Percentiles rank a stretch among this genome's conserved stretches.
These are phyloP conservation scores for Tetraneura akinire DNA, from an alignment of 1,140 invertebrate species.

Conservation along the genomic window DNA sequence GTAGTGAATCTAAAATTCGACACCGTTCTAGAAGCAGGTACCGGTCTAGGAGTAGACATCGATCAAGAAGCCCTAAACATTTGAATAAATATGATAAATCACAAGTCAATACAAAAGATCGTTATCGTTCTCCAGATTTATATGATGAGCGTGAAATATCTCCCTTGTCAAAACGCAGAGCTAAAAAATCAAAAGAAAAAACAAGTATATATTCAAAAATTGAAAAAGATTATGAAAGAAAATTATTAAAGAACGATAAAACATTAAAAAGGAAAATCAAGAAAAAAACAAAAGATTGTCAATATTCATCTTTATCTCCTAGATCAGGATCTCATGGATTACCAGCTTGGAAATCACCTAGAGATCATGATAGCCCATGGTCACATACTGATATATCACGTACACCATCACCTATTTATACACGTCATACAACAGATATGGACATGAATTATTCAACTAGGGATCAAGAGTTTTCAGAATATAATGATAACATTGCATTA, in stretches of 20 bases:
- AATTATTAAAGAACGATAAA: constrained; percentile 33
- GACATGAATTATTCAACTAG: constrained; percentile 30
- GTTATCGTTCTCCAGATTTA: constrained; percentile 39
- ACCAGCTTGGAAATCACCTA: not conserved
- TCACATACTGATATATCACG: constrained; percentile 46
- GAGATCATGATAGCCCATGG: constrained; percentile 16
- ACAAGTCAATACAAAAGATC: constrained; percentile 18
- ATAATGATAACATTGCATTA: constrained; percentile 44
- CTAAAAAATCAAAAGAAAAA: constrained; percentile 46
- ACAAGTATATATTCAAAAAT: constrained; percentile 44
- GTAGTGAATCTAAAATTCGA: constrained; percentile 41
- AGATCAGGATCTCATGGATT: constrained; percentile 21
- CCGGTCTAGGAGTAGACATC: constrained; percentile 53
- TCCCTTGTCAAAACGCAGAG: constrained; percentile 31
- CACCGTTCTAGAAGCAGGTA: constrained; percentile 52
- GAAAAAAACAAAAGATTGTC: constrained; percentile 45
- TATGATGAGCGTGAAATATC: constrained; percentile 38
- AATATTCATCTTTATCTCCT: constrained; percentile 16
- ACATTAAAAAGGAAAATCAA: not conserved
- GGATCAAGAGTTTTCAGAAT: constrained; percentile 41
- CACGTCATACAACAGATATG: not conserved
- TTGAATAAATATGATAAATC: constrained; percentile 51
- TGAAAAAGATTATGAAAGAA: constrained; percentile 37
- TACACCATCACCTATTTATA: constrained; percentile 25
- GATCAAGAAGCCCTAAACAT: constrained; percentile 53